Percentiles rank a stretch among this genome's conserved stretches.
phyloP scores from a whole-genome alignment of 1,140 invertebrate species.

The Polyergus mexicanus region DNA sequence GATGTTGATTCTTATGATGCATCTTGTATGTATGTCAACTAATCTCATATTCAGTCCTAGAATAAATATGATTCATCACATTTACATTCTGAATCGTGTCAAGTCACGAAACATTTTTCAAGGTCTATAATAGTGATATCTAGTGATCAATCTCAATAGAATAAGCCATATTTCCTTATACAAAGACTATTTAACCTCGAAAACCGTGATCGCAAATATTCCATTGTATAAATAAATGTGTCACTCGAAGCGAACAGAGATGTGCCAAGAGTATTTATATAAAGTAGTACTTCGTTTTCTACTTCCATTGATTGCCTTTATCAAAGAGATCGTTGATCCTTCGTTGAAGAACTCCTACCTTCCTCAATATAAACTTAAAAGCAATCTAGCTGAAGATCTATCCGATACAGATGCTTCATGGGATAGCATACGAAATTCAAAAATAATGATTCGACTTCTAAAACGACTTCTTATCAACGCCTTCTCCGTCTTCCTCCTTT shows the following conservation, averaged over 20 bases:
- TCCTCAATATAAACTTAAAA: conserved; percentile 42
- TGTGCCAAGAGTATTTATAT: conserved; percentile 9
- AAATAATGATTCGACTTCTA: conserved; percentile 6
- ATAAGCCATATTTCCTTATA: not conserved
- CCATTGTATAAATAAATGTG: not conserved
- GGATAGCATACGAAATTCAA: conserved; percentile 27
- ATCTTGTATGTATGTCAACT: not conserved
- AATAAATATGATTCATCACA: not conserved
- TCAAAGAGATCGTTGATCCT: conserved; percentile 45
- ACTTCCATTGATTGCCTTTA: conserved; percentile 27
- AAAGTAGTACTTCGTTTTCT: conserved; percentile 21
- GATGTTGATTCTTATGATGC: not conserved
- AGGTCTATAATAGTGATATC: not conserved
- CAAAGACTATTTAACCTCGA: not conserved
- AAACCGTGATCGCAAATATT: not conserved
- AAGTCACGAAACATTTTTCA: not conserved
- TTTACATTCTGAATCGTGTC: not conserved
- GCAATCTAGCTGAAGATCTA: conserved; percentile 32
- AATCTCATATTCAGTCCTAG: not conserved
- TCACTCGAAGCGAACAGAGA: not conserved
- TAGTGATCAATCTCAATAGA: conserved; percentile 5
- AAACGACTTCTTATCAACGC: conserved; percentile 15
- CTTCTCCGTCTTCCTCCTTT: not conserved
- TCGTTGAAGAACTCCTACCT: conserved; percentile 38
- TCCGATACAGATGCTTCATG: conserved; percentile 20